phyloP scores from a whole-genome alignment of 2,888 invertebrate species.

The Dascillus cervinus region DNA sequence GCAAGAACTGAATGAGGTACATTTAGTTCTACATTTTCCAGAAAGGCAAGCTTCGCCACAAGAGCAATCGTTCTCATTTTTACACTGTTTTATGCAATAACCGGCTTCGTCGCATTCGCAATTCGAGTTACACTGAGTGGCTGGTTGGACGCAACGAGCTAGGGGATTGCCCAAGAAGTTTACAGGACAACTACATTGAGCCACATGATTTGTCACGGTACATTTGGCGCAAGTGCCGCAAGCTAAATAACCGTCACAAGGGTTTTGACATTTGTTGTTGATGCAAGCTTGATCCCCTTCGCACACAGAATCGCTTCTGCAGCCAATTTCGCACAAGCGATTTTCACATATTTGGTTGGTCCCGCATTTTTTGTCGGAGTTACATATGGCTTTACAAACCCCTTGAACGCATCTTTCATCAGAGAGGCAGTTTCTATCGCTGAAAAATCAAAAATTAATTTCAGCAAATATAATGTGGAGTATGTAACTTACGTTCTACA shows the following conservation, averaged over 20 bases:
- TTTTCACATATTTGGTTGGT: constrained; percentile 81
- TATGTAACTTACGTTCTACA: constrained; percentile 60
- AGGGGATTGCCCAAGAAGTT: constrained; percentile 78
- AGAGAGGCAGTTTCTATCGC: constrained; percentile 72
- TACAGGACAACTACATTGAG: constrained; percentile 77
- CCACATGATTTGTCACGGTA: constrained; percentile 73
- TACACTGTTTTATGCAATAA: constrained; percentile 68
- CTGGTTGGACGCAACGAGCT: constrained; percentile 66
- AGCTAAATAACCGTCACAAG: constrained; percentile 63
- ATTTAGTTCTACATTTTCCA: constrained; percentile 66
- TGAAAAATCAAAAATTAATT: constrained; percentile 41
- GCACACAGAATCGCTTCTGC: constrained; percentile 77
- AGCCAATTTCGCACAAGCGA: constrained; percentile 78
- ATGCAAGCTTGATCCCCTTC: constrained; percentile 69
- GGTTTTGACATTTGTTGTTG: constrained; percentile 75
- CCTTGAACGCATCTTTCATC: constrained; percentile 82
- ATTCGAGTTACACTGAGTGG: constrained; percentile 62
- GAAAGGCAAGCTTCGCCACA: constrained; percentile 74
- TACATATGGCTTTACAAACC: constrained; percentile 77
- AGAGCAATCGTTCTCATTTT: constrained; percentile 58
- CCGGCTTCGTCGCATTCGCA: constrained; percentile 78
- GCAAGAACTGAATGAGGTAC: constrained; percentile 62
- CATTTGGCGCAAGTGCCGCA: constrained; percentile 83
- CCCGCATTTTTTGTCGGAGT: constrained; percentile 74
- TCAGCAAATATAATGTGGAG: too few relatives aligned